Conservation (phyloP, 1,140 invertebrate species). For the Daktulosphaira vitifoliae region DNA sequence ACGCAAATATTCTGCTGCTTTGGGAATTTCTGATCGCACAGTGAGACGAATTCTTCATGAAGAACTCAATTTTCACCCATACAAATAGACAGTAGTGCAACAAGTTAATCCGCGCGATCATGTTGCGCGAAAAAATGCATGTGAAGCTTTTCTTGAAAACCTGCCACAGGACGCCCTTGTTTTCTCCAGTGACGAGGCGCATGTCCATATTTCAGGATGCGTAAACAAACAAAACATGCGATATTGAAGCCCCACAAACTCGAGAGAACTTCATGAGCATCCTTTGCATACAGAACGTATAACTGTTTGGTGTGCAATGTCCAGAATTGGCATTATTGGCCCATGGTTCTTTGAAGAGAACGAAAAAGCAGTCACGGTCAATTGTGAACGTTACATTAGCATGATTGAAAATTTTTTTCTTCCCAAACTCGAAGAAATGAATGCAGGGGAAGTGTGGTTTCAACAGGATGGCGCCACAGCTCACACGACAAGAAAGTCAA, state of each 20-base stretch:
- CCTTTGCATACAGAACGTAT: conserved; percentile 42
- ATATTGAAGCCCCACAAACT: conserved; percentile 16
- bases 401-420: conserved; percentile 36
- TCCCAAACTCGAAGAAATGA: conserved; percentile 34
- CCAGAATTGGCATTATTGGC: conserved; percentile 37
- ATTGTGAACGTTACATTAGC: conserved; percentile 36
- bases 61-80: conserved; percentile 31
- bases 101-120: conserved; percentile 17
- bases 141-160: conserved; percentile 9
- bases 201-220: too few species aligned
- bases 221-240: conserved; percentile 1
- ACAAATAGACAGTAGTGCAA: conserved; percentile 29
- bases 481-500: conserved; percentile 32
- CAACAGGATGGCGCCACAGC: conserved; percentile 38
- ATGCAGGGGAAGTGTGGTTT: too few species aligned
- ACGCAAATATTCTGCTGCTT: conserved; percentile 11
- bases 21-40: neutral
- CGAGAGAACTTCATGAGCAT: conserved; percentile 39
- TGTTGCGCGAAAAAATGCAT: conserved; percentile 3
- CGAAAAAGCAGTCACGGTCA: conserved; percentile 35
- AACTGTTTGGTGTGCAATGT: conserved; percentile 39
- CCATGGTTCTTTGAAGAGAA: conserved; percentile 38
- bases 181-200: conserved; percentile 2
- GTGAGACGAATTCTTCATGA: conserved; percentile 27
- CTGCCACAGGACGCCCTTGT: conserved; percentile 16